Evolutionary conservation across 2,797 vertebrate genomes (phyloP).

Genomic region (Lerista edwardsae): DNA sequence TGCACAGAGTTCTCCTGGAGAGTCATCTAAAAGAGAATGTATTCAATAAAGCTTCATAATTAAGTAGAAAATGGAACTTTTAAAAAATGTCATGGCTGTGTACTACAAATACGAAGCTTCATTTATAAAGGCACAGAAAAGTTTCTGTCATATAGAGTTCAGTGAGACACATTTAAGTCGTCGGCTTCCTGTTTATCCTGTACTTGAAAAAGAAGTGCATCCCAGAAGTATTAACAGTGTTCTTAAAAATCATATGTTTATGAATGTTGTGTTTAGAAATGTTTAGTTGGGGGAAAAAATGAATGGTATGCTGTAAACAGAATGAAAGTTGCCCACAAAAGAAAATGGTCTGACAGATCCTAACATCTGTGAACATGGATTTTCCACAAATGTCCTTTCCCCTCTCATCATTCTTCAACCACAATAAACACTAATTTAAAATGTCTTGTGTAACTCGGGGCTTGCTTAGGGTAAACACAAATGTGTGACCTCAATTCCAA

Average conservation of each 20-base stretch:
- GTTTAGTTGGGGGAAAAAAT: slow-evolving; percentile 66
- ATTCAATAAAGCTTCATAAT: slow-evolving; percentile 6
- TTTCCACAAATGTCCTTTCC: slow-evolving; percentile 58
- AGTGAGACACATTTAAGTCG: slow-evolving; percentile 64
- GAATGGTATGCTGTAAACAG: slow-evolving; percentile 79
- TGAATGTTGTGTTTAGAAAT: slow-evolving; percentile 65
- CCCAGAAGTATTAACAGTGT: slow-evolving; percentile 68
- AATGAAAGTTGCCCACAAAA: slow-evolving; percentile 67
- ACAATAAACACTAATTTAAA: slow-evolving; percentile 39
- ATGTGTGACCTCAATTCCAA: slow-evolving; percentile 22
- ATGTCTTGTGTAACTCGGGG: slow-evolving; percentile 37
- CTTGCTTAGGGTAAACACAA: slow-evolving; percentile 32
- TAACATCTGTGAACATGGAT: slow-evolving; percentile 73
- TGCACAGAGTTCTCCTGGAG: slow-evolving; percentile 30
- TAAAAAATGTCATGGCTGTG: background rate
- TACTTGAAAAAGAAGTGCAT: slow-evolving; percentile 70
- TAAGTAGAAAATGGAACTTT: slow-evolving; percentile 38
- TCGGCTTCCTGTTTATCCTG: slow-evolving; percentile 77
- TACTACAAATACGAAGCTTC: slow-evolving; percentile 38
- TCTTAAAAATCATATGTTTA: slow-evolving; percentile 63
- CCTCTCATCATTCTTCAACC: slow-evolving; percentile 60
- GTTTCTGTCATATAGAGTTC: slow-evolving; percentile 44
- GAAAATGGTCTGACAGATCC: slow-evolving; percentile 72
- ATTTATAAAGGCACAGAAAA: slow-evolving; percentile 48
- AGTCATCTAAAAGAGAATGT: slow-evolving; percentile 64